Conservation (phyloP, 2,113 vertebrate genomes). For the Trogon melanurus region DNA sequence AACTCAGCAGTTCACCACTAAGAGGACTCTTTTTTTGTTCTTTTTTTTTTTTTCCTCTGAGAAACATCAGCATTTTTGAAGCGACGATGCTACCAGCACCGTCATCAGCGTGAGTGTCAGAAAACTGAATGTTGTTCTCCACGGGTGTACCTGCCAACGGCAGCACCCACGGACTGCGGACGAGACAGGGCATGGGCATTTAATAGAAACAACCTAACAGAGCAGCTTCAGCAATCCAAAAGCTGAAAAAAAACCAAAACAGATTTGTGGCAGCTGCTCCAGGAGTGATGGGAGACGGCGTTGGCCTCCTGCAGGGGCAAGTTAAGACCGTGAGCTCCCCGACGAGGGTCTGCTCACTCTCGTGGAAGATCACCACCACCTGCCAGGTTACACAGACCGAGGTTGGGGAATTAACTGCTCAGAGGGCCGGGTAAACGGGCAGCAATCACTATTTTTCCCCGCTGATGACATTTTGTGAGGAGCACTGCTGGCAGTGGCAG, state of each 20-base stretch:
- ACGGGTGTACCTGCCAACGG: background rate
- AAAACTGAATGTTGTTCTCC: accelerated
- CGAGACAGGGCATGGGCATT: background rate
- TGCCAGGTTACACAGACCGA: background rate
- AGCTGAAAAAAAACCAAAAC: background rate
- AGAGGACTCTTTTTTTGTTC: background rate
- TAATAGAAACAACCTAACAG: background rate
- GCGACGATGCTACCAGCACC: background rate
- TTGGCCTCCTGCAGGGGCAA: accelerated
- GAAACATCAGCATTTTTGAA: background rate
- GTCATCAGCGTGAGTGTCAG: background rate
- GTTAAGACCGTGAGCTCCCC: accelerated
- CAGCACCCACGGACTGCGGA: background rate
- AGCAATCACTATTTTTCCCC: background rate
- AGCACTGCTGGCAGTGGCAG: background rate
- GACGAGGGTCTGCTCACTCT: accelerated
- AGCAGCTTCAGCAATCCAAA: background rate
- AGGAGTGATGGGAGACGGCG: accelerated
- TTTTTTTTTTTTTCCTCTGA: background rate
- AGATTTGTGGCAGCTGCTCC: background rate
- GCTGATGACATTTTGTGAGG: background rate
- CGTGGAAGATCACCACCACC: accelerated
- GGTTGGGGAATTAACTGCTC: accelerated
- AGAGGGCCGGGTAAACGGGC: accelerated
- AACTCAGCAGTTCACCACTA: background rate